Percentiles rank a stretch among this genome's conserved stretches.
Conservation (phyloP, 2,797 vertebrate genomes). For the Artibeus lituratus region DNA sequence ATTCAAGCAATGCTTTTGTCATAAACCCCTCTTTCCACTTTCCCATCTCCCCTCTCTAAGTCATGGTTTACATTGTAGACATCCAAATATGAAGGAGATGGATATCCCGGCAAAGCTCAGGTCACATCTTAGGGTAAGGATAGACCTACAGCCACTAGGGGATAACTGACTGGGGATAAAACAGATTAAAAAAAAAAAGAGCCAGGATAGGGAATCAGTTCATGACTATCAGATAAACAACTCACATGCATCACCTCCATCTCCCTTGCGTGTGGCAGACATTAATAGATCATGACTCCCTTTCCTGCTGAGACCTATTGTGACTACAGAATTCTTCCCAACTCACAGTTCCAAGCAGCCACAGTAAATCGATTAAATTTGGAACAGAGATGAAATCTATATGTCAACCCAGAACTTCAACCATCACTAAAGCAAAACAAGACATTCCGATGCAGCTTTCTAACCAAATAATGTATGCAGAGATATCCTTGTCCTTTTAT, state of each 20-base stretch:
- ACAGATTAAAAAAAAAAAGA: not conserved
- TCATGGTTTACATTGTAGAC: not conserved
- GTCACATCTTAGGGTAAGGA: not conserved
- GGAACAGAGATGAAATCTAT: not conserved
- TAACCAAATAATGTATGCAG: not conserved
- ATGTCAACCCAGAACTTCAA: not conserved
- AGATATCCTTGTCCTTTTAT: not conserved
- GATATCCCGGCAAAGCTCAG: not conserved
- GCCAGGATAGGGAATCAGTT: not conserved
- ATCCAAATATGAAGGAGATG: not conserved
- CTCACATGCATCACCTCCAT: not conserved
- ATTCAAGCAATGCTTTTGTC: not conserved
- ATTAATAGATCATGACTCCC: not conserved
- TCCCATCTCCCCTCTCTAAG: not conserved
- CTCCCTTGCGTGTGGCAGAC: not conserved
- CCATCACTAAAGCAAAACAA: not conserved
- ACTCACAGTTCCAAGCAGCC: not conserved
- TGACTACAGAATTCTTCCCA: constrained; percentile 15
- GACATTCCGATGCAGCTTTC: not conserved
- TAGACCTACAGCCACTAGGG: not conserved
- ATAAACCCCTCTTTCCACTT: not conserved
- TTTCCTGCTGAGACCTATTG: constrained; percentile 14
- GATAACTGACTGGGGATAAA: not conserved
- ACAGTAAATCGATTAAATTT: not conserved
- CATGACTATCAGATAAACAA: not conserved